phyloP scores from a whole-genome alignment of 2,113 vertebrate genomes.

The Phylloscopus trochilus region DNA sequence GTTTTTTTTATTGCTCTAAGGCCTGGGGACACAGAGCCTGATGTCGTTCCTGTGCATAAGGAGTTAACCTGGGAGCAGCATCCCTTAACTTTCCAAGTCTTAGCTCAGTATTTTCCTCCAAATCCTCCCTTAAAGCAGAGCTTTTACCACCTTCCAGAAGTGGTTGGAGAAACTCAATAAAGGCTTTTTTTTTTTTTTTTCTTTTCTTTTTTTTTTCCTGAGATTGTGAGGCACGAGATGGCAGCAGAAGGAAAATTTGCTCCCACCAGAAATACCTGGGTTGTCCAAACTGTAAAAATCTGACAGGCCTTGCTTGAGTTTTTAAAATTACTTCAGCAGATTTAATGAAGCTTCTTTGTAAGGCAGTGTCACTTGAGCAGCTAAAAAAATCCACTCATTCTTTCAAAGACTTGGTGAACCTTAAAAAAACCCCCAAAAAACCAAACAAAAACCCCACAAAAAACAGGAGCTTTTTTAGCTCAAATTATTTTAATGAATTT shows the following conservation, averaged over 20 bases:
- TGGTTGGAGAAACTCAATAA: not conserved
- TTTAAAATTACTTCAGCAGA: not conserved
- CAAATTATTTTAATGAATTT: not conserved
- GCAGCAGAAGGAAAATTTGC: slow-evolving; percentile 41
- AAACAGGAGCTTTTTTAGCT: not conserved
- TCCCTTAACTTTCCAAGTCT: not conserved
- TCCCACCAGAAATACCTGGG: not conserved
- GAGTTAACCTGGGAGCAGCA: not conserved
- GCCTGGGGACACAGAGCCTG: not conserved
- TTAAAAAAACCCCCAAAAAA: not conserved
- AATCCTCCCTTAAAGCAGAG: not conserved
- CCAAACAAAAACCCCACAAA: not conserved
- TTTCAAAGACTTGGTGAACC: not conserved
- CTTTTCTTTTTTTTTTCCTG: not conserved
- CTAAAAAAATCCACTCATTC: not conserved
- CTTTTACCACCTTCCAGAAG: not conserved
- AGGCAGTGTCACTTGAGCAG: not conserved
- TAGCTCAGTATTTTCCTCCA: not conserved
- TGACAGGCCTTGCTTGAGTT: not conserved
- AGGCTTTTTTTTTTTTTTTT: accelerated
- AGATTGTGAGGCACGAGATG: slow-evolving; percentile 19
- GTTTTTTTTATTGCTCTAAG: not conserved
- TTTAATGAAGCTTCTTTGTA: not conserved
- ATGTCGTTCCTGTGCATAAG: not conserved
- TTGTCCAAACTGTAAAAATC: not conserved